phyloP scores from a whole-genome alignment of 1,140 invertebrate species.

The Hesperophylax magnus region DNA sequence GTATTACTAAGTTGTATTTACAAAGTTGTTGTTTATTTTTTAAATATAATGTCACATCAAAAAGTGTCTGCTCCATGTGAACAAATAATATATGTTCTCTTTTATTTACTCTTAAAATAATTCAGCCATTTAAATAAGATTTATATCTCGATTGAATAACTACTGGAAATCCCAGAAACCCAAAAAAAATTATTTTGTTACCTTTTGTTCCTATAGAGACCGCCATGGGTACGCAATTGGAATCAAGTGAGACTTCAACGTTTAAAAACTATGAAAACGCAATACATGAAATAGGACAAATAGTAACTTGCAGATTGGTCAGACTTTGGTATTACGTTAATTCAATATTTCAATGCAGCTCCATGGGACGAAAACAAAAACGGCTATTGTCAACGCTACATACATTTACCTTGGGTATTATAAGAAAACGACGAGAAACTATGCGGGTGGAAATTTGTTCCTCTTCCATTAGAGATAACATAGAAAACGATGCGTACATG shows the following conservation, averaged over 20 bases:
- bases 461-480: slow-evolving; percentile 9
- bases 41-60: no score
- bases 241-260: slow-evolving; percentile 70
- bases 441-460: neutral
- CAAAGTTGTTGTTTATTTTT: no score
- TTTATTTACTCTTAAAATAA: no score
- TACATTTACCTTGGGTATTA: slow-evolving; percentile 72
- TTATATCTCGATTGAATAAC: no score
- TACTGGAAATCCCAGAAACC: no score
- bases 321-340: slow-evolving; percentile 74
- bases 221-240: slow-evolving; percentile 83
- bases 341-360: slow-evolving; percentile 69
- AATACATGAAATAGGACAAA: slow-evolving; percentile 65
- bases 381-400: slow-evolving; percentile 73
- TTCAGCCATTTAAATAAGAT: no score
- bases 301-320: slow-evolving; percentile 69
- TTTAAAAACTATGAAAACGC: slow-evolving; percentile 76
- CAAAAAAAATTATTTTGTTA: neutral
- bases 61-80: no score
- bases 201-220: slow-evolving; percentile 73
- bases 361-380: slow-evolving; percentile 67
- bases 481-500: slow-evolving; percentile 13
- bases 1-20: no score
- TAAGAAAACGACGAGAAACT: slow-evolving; percentile 45
- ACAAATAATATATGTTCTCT: no score